Evolutionary conservation across 2,113 vertebrate genomes (phyloP).

Genomic region (Burhinus bistriatus): DNA sequence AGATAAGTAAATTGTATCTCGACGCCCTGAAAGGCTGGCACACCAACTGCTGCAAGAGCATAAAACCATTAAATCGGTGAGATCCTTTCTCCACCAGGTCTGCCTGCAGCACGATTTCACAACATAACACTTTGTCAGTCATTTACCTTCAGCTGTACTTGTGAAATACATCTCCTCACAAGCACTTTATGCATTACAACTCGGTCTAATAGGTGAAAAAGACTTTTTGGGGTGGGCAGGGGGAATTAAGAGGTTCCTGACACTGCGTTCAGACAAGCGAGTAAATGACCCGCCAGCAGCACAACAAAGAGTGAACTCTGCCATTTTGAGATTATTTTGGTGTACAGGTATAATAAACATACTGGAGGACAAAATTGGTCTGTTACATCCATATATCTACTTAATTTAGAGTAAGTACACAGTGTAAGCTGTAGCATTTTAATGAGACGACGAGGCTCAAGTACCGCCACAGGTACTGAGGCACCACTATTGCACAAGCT

Average conservation of each 20-base stretch:
- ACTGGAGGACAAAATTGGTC: background rate
- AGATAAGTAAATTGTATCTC: conserved; percentile 18
- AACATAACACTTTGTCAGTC: background rate
- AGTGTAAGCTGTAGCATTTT: background rate
- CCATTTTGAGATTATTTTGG: background rate
- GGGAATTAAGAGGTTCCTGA: background rate
- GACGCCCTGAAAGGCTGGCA: background rate
- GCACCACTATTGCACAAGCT: too few relatives aligned
- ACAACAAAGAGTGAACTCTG: background rate
- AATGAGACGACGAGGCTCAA: background rate
- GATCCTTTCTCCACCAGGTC: background rate
- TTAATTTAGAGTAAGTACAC: background rate
- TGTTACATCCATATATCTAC: background rate
- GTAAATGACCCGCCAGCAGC: background rate
- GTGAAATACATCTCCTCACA: background rate
- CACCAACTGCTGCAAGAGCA: background rate
- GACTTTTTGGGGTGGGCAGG: background rate
- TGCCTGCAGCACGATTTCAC: background rate
- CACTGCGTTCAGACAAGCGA: background rate
- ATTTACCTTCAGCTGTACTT: background rate
- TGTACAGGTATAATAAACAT: background rate
- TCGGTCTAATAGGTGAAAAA: background rate
- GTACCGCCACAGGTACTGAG: background rate
- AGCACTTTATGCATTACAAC: background rate
- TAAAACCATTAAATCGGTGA: background rate